A percentile compares a stretch with the other conserved stretches of the same genome.
Conservation (phyloP, 2,797 vertebrate genomes). For the Clarias platycephalus region DNA sequence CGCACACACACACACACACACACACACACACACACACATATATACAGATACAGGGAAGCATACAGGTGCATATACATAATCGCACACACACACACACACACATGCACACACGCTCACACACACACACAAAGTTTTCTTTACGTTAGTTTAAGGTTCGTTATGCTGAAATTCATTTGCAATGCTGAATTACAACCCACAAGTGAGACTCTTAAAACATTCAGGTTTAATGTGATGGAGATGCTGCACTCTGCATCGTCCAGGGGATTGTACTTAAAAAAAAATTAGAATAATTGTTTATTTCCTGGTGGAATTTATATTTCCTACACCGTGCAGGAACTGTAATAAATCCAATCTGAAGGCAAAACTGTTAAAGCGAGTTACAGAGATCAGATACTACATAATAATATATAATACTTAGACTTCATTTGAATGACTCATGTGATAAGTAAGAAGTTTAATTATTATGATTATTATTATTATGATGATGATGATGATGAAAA, state of each 20-base stretch:
- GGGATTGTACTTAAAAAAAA: not conserved
- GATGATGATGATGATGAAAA: too few relatives aligned
- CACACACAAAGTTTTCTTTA: too few relatives aligned
- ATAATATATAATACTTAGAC: not conserved
- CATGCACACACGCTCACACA: not conserved
- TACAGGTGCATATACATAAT: not conserved
- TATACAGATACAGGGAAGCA: too few relatives aligned
- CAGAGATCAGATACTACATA: not conserved
- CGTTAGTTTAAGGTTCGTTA: slow-evolving; percentile 58
- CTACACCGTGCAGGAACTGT: not conserved
- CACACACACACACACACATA: not conserved
- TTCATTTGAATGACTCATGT: not conserved
- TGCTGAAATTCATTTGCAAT: slow-evolving; percentile 74
- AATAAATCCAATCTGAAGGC: not conserved
- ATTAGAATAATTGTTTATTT: not conserved
- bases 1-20: slow-evolving; percentile 18
- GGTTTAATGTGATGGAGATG: not conserved
- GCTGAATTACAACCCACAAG: slow-evolving; percentile 62
- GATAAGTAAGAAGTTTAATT: not conserved
- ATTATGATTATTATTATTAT: not conserved
- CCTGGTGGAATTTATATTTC: not conserved
- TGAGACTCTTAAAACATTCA: slow-evolving; percentile 28
- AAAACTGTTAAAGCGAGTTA: not conserved
- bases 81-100: not conserved
- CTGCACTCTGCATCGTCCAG: not conserved